A percentile compares a stretch with the other conserved stretches of the same genome.
Evolutionary conservation across 1,140 invertebrate genomes (phyloP).

Genomic region (Aphaenogaster ashmeadi): DNA sequence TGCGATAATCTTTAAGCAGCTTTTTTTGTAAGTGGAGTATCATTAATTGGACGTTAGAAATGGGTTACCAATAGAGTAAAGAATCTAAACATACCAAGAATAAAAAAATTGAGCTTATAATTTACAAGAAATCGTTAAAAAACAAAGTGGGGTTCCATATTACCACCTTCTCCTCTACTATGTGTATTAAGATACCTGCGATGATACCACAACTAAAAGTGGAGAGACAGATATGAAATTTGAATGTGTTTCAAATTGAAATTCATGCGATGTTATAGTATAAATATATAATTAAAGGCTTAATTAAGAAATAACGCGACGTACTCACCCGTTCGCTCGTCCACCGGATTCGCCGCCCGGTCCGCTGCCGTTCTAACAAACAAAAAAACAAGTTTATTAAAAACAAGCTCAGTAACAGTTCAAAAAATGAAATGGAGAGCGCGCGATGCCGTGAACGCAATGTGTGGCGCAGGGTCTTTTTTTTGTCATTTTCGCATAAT

Average conservation of each 20-base stretch:
- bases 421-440: conserved; percentile 83
- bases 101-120: too few relatives aligned
- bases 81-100: too few relatives aligned
- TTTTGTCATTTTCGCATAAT: conserved; percentile 40
- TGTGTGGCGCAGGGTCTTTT: conserved; percentile 64
- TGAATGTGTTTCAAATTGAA: background rate
- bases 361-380: conserved; percentile 94
- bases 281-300: background rate
- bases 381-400: conserved; percentile 89
- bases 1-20: too few relatives aligned
- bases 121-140: too few relatives aligned
- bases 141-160: too few relatives aligned
- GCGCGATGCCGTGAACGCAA: conserved; percentile 82
- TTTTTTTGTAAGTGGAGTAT: too few relatives aligned
- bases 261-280: background rate
- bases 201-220: background rate
- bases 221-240: background rate
- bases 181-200: background rate
- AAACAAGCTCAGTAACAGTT: conserved; percentile 86
- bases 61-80: too few relatives aligned
- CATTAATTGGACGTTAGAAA: too few relatives aligned
- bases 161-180: too few relatives aligned
- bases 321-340: conserved; percentile 92
- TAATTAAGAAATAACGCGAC: conserved; percentile 30
- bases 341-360: conserved; percentile 91